A percentile compares a stretch with the other conserved stretches of the same genome.
phyloP scores from a whole-genome alignment of 2,797 vertebrate species.

The Micrastur ruficollis region DNA sequence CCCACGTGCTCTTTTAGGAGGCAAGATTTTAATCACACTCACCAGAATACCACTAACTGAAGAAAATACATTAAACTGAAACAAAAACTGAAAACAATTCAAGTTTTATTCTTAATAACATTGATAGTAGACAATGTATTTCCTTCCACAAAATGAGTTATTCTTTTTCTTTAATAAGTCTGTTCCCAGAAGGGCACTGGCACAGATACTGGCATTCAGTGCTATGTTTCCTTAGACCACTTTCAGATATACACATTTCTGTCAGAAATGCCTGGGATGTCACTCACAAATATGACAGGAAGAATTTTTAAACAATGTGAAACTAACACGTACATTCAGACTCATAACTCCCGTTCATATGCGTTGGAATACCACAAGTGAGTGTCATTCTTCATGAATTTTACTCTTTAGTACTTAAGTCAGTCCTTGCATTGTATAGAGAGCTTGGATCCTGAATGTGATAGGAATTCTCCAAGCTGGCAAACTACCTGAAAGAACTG shows the following conservation, averaged over 20 bases:
- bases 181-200: background rate
- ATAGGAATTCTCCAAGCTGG: background rate
- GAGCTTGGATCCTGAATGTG: background rate
- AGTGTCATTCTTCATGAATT: background rate
- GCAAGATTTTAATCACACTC: slow-evolving; percentile 28
- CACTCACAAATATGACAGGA: background rate
- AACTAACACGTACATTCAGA: background rate
- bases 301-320: background rate
- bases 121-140: background rate
- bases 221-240: background rate
- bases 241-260: background rate
- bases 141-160: background rate
- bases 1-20: background rate
- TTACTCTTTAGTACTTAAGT: background rate
- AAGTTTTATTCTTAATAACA: background rate
- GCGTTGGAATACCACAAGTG: background rate
- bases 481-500: background rate
- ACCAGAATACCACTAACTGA: slow-evolving; percentile 1
- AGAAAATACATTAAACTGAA: slow-evolving; percentile 16
- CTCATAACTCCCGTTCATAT: background rate
- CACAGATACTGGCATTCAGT: background rate
- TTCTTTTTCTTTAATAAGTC: slow-evolving; percentile 5
- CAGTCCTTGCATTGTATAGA: background rate
- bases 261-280: background rate
- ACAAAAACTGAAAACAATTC: background rate